phyloP scores from a whole-genome alignment of 2,888 invertebrate species.

The Caenorhabditis uteleia region DNA sequence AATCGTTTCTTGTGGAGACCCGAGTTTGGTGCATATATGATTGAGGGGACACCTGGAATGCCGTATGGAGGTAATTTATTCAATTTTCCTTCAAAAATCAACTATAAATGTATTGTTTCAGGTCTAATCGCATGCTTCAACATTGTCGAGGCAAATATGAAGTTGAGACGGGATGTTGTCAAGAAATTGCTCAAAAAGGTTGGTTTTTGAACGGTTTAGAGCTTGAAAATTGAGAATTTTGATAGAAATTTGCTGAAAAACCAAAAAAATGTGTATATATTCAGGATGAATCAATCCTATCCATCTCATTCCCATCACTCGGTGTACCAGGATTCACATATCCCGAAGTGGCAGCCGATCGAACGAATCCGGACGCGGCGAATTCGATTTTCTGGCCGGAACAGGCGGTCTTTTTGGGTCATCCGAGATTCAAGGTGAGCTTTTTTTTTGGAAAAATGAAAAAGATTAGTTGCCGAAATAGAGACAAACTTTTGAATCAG shows the following conservation, averaged over 20 bases:
- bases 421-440: conserved; percentile 77
- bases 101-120: conserved; percentile 24
- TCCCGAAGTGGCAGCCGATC: conserved; percentile 77
- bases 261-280: conserved; percentile 13
- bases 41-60: conserved; percentile 90
- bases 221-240: background rate
- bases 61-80: conserved; percentile 73
- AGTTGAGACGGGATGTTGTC: conserved; percentile 79
- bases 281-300: conserved; percentile 87
- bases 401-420: conserved; percentile 89
- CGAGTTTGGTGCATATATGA: conserved; percentile 98
- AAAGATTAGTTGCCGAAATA: background rate
- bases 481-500: background rate
- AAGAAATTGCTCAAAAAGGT: conserved; percentile 61
- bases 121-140: conserved; percentile 89
- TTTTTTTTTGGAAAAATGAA: background rate
- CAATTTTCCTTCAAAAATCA: conserved; percentile 1
- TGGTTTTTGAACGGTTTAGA: conserved; percentile 5
- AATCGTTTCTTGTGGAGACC: conserved; percentile 83
- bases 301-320: conserved; percentile 88
- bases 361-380: conserved; percentile 79
- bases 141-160: conserved; percentile 97
- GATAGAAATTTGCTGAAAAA: background rate
- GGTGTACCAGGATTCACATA: conserved; percentile 88
- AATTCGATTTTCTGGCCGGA: conserved; percentile 91